phyloP scores from a whole-genome alignment of 2,113 vertebrate species.

The Riparia riparia region DNA sequence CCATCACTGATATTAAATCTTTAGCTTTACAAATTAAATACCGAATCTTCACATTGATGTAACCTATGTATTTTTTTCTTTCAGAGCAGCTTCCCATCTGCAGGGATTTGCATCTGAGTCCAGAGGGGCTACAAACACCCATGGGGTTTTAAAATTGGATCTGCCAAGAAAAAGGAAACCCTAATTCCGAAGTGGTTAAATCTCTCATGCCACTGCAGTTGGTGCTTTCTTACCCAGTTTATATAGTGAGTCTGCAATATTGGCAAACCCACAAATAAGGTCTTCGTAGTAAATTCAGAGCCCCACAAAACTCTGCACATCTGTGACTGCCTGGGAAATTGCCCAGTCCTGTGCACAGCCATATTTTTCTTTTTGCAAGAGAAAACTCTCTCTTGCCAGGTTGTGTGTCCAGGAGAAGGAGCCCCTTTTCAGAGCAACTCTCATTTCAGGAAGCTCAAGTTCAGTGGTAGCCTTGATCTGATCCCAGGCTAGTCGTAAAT shows the following conservation, averaged over 20 bases:
- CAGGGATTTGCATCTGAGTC: neutral
- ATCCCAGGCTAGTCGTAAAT: conserved; percentile 65
- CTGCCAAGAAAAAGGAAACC: neutral
- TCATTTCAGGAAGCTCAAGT: conserved; percentile 53
- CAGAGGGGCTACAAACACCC: neutral
- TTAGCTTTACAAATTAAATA: neutral
- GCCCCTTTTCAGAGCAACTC: conserved; percentile 39
- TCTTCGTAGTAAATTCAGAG: neutral
- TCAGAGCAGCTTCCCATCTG: neutral
- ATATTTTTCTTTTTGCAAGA: neutral
- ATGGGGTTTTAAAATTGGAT: neutral
- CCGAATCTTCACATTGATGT: neutral
- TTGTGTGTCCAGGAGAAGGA: conserved; percentile 27
- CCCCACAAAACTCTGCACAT: neutral
- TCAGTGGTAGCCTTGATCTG: conserved; percentile 60
- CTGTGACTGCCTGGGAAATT: conserved; percentile 37
- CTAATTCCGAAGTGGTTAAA: neutral
- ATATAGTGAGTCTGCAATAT: neutral
- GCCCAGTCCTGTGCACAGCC: neutral
- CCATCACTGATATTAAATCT: neutral
- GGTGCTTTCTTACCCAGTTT: neutral
- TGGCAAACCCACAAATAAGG: neutral
- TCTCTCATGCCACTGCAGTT: neutral
- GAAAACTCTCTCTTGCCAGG: neutral
- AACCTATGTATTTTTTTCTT: neutral